phyloP scores from a whole-genome alignment of 1,140 invertebrate species.

The Drosophila nebulosa region DNA sequence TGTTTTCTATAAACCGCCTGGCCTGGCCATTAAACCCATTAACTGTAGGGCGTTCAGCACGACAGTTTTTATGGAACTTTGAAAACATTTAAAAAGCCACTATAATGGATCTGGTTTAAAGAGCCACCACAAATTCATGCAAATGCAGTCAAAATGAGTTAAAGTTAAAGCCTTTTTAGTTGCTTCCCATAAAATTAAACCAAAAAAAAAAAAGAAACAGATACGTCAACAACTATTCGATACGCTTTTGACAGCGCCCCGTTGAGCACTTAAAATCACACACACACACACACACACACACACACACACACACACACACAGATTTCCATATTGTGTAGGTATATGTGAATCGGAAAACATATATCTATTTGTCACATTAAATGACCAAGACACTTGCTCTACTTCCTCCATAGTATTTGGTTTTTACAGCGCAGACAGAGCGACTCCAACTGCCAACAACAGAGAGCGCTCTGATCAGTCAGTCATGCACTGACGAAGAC shows the following conservation, averaged over 20 bases:
- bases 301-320: not conserved
- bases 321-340: too few species aligned
- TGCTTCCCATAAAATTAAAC: not conserved
- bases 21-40: not conserved
- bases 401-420: constrained; percentile 39
- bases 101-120: constrained; percentile 13
- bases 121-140: not conserved
- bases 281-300: not conserved
- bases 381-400: constrained; percentile 52
- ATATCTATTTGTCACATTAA: not conserved
- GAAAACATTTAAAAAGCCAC: constrained; percentile 3
- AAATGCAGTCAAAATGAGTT: not conserved
- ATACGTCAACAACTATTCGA: constrained; percentile 1
- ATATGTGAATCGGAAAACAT: not conserved
- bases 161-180: not conserved
- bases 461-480: too few species aligned
- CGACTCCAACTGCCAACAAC: constrained; percentile 39
- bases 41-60: not conserved
- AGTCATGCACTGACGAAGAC: too few species aligned
- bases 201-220: not conserved
- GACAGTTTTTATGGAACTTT: not conserved
- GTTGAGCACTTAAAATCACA: not conserved
- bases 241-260: constrained; percentile 5
- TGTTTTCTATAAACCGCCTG: too few species aligned
- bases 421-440: constrained; percentile 63